phyloP scores from a whole-genome alignment of 1,140 invertebrate genomes.

The Bombus impatiens region DNA sequence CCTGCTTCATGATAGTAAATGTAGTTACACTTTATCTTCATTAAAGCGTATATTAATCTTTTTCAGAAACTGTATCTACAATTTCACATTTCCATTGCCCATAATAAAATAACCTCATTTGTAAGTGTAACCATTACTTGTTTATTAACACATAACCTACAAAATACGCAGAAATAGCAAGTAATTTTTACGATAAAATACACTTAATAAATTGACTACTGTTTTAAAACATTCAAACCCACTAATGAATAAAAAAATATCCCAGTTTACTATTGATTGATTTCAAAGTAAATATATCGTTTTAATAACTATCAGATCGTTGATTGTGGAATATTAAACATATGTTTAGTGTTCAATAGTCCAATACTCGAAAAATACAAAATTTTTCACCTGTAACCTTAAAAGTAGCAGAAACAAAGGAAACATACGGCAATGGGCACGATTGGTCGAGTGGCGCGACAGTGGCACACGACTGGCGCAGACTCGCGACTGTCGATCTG shows the following conservation, averaged over 20 bases:
- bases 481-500: constrained; percentile 61
- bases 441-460: constrained; percentile 50
- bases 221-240: background rate
- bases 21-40: background rate
- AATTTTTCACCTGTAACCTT: constrained; percentile 13
- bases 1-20: background rate
- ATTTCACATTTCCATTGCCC: background rate
- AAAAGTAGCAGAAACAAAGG: constrained; percentile 24
- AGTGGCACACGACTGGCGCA: constrained; percentile 69
- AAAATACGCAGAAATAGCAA: background rate
- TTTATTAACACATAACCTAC: background rate
- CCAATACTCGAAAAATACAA: background rate
- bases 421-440: constrained; percentile 20
- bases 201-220: background rate
- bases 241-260: background rate
- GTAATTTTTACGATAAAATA: background rate
- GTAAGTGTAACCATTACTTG: background rate
- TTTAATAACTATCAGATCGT: background rate
- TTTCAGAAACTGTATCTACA: background rate
- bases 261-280: background rate
- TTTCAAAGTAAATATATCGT: background rate
- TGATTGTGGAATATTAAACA: background rate
- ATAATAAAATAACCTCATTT: constrained; percentile 3
- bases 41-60: background rate
- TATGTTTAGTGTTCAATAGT: background rate